Percentiles rank a stretch among this genome's conserved stretches.
These are phyloP conservation scores for Cottus gobio DNA, from an alignment of 2,113 vertebrate species.

Conservation along the genomic window DNA sequence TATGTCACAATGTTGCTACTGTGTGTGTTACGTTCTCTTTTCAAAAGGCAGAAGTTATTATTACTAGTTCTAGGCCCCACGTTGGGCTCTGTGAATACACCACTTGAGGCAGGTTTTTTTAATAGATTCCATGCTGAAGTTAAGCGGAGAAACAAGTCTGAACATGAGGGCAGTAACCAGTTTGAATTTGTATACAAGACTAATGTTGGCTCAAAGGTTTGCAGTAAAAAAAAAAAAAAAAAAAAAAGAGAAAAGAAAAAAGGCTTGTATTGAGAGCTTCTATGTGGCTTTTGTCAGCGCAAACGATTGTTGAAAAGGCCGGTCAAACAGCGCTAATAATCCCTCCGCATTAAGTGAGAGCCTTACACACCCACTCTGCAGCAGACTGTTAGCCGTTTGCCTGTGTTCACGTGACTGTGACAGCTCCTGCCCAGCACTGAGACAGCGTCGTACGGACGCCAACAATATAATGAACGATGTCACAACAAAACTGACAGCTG, in stretches of 20 bases:
- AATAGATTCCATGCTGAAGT: background rate
- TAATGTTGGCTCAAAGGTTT: slow-evolving; percentile 22
- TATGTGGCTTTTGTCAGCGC: background rate
- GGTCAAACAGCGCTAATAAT: background rate
- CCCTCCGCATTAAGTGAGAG: slow-evolving; percentile 7
- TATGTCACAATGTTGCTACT: slow-evolving; percentile 9
- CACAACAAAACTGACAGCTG: slow-evolving; percentile 62
- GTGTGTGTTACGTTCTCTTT: background rate
- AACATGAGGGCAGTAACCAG: slow-evolving; percentile 26
- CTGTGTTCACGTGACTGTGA: slow-evolving; percentile 10
- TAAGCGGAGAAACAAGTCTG: slow-evolving; percentile 40
- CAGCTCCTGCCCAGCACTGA: slow-evolving; percentile 11
- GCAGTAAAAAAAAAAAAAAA: too few relatives aligned
- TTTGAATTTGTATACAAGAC: slow-evolving; percentile 44
- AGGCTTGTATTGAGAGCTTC: slow-evolving; percentile 4
- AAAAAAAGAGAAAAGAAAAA: too few relatives aligned
- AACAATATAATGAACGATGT: slow-evolving; percentile 66
- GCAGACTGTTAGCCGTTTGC: slow-evolving; percentile 13
- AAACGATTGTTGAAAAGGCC: slow-evolving; percentile 1
- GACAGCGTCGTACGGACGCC: slow-evolving; percentile 44
- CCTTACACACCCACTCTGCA: slow-evolving; percentile 2
- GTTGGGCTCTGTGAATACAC: background rate
- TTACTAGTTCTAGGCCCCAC: background rate
- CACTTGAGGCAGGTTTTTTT: slow-evolving; percentile 1
- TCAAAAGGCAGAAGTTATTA: slow-evolving; percentile 5